Percentiles rank a stretch among this genome's conserved stretches.
These are phyloP conservation scores for Enteromius thamalakanensis DNA, from an alignment of 2,797 vertebrate genomes.

Conservation along the genomic window DNA sequence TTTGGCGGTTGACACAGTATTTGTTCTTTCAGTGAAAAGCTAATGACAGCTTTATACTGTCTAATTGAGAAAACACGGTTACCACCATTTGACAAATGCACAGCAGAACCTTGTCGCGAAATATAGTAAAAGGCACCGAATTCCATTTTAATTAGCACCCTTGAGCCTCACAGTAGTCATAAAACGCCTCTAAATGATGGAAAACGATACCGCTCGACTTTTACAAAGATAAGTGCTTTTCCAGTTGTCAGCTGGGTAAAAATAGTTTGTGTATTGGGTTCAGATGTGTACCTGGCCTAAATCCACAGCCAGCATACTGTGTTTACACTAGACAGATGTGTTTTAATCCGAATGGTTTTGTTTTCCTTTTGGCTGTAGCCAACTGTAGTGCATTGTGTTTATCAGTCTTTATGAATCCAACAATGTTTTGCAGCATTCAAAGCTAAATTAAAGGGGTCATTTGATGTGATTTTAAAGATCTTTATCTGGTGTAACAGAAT, in stretches of 20 bases:
- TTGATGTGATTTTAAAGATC: no score
- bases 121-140: constrained; percentile 60
- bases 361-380: constrained; percentile 43
- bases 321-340: constrained; percentile 71
- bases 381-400: neutral
- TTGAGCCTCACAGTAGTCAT: constrained; percentile 78
- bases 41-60: constrained; percentile 65
- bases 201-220: constrained; percentile 74
- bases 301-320: constrained; percentile 67
- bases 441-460: neutral
- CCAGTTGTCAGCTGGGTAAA: constrained; percentile 77
- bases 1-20: constrained; percentile 23
- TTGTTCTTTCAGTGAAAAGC: constrained; percentile 37
- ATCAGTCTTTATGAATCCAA: constrained; percentile 1
- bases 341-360: constrained; percentile 62
- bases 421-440: neutral
- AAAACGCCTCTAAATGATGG: constrained; percentile 71
- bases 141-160: constrained; percentile 86
- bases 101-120: constrained; percentile 52
- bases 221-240: constrained; percentile 82
- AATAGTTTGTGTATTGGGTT: constrained; percentile 72
- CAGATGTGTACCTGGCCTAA: constrained; percentile 74
- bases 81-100: constrained; percentile 53
- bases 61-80: constrained; percentile 66
- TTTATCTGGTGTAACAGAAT: no score